Percentiles rank a stretch among this genome's conserved stretches.
These are phyloP conservation scores for Chrysomallon squamiferum DNA, from an alignment of 1,140 invertebrate species.

Conservation along the genomic window DNA sequence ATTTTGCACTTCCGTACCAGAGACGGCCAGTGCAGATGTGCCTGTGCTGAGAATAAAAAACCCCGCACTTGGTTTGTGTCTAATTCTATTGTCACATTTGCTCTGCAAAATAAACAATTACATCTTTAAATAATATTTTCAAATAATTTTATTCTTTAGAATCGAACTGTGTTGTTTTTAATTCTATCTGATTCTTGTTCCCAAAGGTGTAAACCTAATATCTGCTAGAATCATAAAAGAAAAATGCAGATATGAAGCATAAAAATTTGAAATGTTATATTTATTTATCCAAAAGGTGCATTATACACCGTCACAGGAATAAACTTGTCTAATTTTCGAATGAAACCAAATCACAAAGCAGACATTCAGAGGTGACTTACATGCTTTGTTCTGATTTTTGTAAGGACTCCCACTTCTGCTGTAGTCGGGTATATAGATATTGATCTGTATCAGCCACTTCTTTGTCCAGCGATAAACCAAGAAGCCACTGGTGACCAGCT, in stretches of 20 bases:
- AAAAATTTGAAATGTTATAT: too few species aligned
- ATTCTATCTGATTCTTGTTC: too few species aligned
- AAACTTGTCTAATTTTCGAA: too few species aligned
- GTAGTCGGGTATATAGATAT: conserved; percentile 63
- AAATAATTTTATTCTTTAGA: too few species aligned
- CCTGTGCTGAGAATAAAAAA: conserved; percentile 75
- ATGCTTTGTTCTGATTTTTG: conserved; percentile 51
- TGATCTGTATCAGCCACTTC: conserved; percentile 66
- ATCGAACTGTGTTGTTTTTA: too few species aligned
- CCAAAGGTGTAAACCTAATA: too few species aligned
- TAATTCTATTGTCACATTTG: conserved; percentile 77
- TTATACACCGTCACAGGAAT: too few species aligned
- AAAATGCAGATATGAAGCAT: too few species aligned
- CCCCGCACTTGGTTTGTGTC: conserved; percentile 79
- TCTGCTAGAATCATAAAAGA: too few species aligned
- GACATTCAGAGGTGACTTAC: conserved; percentile 32
- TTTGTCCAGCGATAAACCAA: conserved; percentile 70
- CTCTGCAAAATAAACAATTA: conserved; percentile 52
- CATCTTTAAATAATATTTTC: too few species aligned
- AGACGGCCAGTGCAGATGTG: conserved; percentile 78
- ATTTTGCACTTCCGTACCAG: conserved; percentile 67
- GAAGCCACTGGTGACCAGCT: conserved; percentile 75
- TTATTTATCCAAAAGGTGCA: too few species aligned
- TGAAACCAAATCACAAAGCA: too few species aligned
- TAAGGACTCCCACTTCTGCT: conserved; percentile 60